These are phyloP conservation scores for Xanthia togata DNA, from an alignment of 2,888 invertebrate genomes.

Conservation along the genomic window DNA sequence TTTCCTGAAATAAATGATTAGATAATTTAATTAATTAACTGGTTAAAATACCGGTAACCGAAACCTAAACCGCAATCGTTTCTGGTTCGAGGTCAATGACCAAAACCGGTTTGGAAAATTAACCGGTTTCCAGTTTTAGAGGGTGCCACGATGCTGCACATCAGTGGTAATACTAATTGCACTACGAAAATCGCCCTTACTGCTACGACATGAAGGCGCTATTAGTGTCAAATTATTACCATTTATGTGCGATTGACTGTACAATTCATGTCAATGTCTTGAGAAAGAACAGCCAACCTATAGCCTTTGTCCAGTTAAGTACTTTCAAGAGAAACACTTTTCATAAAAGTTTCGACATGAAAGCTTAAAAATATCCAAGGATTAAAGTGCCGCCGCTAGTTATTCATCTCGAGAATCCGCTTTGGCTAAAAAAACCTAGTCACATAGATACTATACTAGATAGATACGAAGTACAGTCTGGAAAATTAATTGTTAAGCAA, in stretches of 20 bases:
- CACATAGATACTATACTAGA: too few relatives aligned
- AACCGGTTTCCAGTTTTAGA: too few relatives aligned
- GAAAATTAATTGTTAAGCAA: neutral
- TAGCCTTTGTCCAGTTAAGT: neutral
- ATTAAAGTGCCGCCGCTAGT: neutral
- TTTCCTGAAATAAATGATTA: too few relatives aligned
- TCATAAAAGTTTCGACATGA: neutral
- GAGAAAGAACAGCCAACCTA: neutral
- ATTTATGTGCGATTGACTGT: neutral
- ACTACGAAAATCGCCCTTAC: neutral
- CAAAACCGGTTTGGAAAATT: too few relatives aligned
- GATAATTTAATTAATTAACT: too few relatives aligned
- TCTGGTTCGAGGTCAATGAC: too few relatives aligned
- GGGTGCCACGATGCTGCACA: too few relatives aligned
- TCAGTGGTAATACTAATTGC: neutral
- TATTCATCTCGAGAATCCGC: neutral
- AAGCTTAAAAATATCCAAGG: neutral
- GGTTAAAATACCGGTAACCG: too few relatives aligned
- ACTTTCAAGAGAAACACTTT: neutral
- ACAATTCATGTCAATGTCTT: neutral
- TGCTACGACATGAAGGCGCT: neutral
- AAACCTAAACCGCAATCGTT: too few relatives aligned
- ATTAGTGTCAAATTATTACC: neutral
- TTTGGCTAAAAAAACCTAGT: neutral
- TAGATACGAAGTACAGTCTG: neutral